These are phyloP conservation scores for Ovis canadensis DNA, from an alignment of 2,113 vertebrate species.

Conservation along the genomic window DNA sequence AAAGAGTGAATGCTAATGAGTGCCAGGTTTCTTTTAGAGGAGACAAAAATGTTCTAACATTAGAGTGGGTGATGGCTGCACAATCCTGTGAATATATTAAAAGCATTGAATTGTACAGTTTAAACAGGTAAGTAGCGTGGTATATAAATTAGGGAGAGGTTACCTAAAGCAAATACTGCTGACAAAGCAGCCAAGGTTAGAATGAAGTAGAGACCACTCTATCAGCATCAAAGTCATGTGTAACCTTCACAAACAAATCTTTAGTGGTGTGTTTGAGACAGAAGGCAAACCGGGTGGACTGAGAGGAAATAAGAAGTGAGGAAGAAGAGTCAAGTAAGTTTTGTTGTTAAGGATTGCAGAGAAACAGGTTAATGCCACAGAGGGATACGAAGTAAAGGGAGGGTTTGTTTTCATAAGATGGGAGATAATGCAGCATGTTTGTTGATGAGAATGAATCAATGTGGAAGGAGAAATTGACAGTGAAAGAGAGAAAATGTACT, in stretches of 20 bases:
- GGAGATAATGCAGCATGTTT: not conserved
- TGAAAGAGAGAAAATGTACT: not conserved
- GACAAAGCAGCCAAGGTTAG: not conserved
- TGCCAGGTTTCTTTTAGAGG: not conserved
- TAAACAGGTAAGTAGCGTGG: not conserved
- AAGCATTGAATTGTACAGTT: not conserved
- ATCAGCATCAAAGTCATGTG: not conserved
- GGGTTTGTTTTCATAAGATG: not conserved
- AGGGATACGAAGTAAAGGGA: not conserved
- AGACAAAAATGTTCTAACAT: not conserved
- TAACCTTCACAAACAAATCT: not conserved
- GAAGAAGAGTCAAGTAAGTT: not conserved
- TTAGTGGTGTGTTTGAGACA: not conserved
- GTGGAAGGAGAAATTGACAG: not conserved
- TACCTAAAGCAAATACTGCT: not conserved
- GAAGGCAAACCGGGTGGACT: not conserved
- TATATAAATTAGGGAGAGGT: not conserved
- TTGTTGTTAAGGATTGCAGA: not conserved
- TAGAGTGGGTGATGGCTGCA: not conserved
- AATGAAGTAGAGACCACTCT: not conserved
- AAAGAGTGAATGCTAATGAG: not conserved
- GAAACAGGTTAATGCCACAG: not conserved
- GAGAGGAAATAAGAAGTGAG: not conserved
- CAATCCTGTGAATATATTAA: not conserved
- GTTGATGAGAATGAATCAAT: not conserved